Conservation (phyloP, 2,113 vertebrate species). For the Hemibagrus wyckioides region DNA sequence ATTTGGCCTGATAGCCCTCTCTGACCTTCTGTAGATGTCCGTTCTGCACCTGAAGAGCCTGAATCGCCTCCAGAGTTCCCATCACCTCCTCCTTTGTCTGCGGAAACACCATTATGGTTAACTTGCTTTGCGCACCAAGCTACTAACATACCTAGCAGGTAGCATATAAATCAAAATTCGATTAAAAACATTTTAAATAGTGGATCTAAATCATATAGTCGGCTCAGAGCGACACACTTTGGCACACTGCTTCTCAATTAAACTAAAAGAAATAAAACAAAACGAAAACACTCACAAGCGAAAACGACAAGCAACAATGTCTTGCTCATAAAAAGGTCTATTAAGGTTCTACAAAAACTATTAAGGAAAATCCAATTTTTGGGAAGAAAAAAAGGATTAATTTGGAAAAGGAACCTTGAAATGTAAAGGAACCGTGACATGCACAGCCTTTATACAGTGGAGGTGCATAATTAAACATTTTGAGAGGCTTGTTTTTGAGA, state of each 20-base stretch:
- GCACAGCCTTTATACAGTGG: too few species aligned
- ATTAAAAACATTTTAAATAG: neutral
- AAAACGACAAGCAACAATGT: neutral
- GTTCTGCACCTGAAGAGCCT: slow-evolving; percentile 82
- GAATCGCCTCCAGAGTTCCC: slow-evolving; percentile 86
- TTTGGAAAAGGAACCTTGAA: too few species aligned
- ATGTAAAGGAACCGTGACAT: too few species aligned
- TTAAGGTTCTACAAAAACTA: too few species aligned
- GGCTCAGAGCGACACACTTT: neutral
- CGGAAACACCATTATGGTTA: neutral
- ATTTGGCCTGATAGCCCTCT: slow-evolving; percentile 85
- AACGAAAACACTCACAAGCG: neutral
- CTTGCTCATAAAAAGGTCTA: neutral
- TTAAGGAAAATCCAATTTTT: too few species aligned
- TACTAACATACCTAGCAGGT: neutral
- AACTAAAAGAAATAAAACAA: neutral
- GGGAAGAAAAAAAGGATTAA: too few species aligned
- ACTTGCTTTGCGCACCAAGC: neutral
- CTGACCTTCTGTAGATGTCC: slow-evolving; percentile 88
- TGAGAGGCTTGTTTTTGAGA: too few species aligned
- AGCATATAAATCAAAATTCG: neutral
- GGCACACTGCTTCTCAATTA: neutral
- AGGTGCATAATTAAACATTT: too few species aligned
- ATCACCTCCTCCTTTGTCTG: slow-evolving; percentile 92
- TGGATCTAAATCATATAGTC: neutral